Evolutionary conservation across 2,888 invertebrate species (phyloP).

Genomic region (Chouioia cunea): DNA sequence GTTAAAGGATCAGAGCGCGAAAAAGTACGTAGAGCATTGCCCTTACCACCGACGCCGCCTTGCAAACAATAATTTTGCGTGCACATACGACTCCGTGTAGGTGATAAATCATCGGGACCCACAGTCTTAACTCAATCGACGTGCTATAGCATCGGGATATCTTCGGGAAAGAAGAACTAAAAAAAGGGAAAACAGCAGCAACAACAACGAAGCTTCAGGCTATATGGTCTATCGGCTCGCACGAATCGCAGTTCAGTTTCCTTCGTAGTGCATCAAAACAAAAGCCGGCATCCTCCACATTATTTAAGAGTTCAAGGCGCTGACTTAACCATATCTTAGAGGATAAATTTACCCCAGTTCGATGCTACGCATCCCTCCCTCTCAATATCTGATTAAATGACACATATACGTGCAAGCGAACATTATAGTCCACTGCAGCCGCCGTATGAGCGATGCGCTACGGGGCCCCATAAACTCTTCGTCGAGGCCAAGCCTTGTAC

Average conservation of each 20-base stretch:
- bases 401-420: conserved; percentile 42
- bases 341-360: conserved; percentile 37
- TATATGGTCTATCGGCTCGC: conserved; percentile 25
- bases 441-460: conserved; percentile 52
- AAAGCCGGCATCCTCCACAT: conserved; percentile 35
- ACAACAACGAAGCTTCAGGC: not conserved
- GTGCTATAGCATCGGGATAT: not conserved
- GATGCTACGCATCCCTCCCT: not conserved
- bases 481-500: conserved; percentile 13
- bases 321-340: conserved; percentile 42
- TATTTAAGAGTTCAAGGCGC: conserved; percentile 41
- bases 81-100: not conserved
- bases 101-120: conserved; percentile 25
- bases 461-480: conserved; percentile 49
- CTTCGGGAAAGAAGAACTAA: not conserved
- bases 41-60: too few species aligned
- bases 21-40: not conserved
- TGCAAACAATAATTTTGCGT: conserved; percentile 26
- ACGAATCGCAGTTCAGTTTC: conserved; percentile 37
- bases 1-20: too few species aligned
- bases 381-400: conserved; percentile 50
- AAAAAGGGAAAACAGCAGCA: not conserved
- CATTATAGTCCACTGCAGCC: conserved; percentile 39
- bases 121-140: conserved; percentile 43
- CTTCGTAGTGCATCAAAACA: conserved; percentile 31